Percentiles rank a stretch among this genome's conserved stretches.
Conservation (phyloP, 2,888 invertebrate species). For the Oasisia sp. region DNA sequence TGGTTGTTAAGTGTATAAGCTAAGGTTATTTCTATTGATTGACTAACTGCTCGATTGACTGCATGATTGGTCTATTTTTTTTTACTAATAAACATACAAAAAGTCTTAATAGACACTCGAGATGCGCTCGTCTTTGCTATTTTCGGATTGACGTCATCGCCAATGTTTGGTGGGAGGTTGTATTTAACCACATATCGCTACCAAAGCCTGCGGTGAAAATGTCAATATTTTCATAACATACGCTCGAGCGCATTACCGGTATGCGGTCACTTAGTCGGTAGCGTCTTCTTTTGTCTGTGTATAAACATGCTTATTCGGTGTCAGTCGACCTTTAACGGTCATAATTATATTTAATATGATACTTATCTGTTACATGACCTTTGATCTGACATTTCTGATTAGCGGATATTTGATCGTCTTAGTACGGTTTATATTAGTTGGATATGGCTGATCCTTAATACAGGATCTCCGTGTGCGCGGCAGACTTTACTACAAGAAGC, state of each 20-base stretch:
- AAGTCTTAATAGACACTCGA: neutral
- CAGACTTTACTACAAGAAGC: neutral
- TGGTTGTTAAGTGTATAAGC: too few species aligned
- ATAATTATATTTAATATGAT: conserved; percentile 11
- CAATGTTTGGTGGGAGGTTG: neutral
- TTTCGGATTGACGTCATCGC: neutral
- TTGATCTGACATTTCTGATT: conserved; percentile 17
- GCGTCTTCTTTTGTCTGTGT: neutral
- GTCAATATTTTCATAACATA: neutral
- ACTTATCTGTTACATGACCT: neutral
- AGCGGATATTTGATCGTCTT: neutral
- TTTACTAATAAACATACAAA: neutral
- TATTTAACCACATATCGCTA: neutral
- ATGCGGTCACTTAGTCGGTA: neutral
- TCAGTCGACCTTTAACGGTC: neutral
- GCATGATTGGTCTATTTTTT: too few species aligned
- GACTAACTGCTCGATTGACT: neutral
- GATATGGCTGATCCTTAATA: neutral
- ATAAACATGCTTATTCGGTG: conserved; percentile 6
- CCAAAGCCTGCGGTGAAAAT: neutral
- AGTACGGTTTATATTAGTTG: neutral
- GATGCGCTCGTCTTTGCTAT: neutral
- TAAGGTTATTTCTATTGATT: neutral
- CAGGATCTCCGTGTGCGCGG: neutral
- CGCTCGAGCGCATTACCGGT: neutral